These are phyloP conservation scores for Lethrus apterus DNA, from an alignment of 1,140 invertebrate genomes.

Conservation along the genomic window DNA sequence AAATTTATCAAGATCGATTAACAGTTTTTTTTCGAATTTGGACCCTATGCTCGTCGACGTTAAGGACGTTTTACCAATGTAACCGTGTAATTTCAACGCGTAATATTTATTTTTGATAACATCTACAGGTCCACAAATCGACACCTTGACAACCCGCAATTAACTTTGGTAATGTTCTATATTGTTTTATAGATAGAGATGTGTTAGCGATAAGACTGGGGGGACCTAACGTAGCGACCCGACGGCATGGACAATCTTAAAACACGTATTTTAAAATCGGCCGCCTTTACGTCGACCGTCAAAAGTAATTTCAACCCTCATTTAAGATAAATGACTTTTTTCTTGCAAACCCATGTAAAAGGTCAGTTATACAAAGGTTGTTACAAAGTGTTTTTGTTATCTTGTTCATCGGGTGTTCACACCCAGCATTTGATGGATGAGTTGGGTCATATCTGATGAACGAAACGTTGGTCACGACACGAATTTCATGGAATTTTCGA, in stretches of 20 bases:
- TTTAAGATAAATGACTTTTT: conserved; percentile 40
- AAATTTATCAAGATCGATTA: conserved; percentile 39
- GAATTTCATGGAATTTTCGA: conserved; percentile 29
- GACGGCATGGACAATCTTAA: conserved; percentile 5
- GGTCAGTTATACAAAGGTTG: conserved; percentile 39
- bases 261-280: no score
- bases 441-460: conserved; percentile 36
- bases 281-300: conserved; percentile 10
- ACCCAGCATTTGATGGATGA: conserved; percentile 40
- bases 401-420: conserved; percentile 39
- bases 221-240: neutral
- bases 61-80: no score
- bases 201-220: conserved; percentile 13
- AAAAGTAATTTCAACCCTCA: conserved; percentile 37
- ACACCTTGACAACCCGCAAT: conserved; percentile 42
- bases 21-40: conserved; percentile 26
- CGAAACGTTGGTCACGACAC: conserved; percentile 35
- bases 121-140: conserved; percentile 41
- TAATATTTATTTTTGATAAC: conserved; percentile 43
- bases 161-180: conserved; percentile 38
- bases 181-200: conserved; percentile 35
- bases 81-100: conserved; percentile 33
- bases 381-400: conserved; percentile 41
- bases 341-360: conserved; percentile 37
- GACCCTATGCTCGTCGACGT: conserved; percentile 22